Base-by-base conservation (phyloP, 2,797 vertebrate species). In the Aeoliscus strigatus region DNA sequence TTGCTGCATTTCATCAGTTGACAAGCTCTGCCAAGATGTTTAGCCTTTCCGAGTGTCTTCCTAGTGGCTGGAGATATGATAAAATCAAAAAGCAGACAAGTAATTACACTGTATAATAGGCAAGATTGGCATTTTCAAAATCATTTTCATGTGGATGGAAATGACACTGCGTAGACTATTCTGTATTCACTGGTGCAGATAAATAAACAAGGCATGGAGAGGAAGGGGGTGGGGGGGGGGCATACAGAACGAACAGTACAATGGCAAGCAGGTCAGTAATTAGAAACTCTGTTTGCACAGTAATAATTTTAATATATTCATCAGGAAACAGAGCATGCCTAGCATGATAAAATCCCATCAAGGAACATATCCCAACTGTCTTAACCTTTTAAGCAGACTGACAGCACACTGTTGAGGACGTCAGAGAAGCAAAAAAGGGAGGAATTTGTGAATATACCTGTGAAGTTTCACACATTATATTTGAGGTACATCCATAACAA, bases 301-400 rank as follows among this genome's bases (percentile, higher is more conserved):
- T 90, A 90, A 90, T 90, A 89, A 89, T 90, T 90, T 90, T 90
- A 90, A 90, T 90, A 89, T 90, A 90, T 90, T 90, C 89, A 90
- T 90, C 89, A 89, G 88, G 87, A 90, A 90, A 88, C 86, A 87
- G 77, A 60, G 49, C 85, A 74, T 85, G 79, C 83, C 82, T 83
- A 49, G 89, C 87, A 90, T 90, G 86, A 89, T 89, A 90, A 90
- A 89, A 87, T 83, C 75, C 85, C 79, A 86, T 89, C 88, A 90
- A 88, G 86, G 86, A 87, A 87, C 85, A 89, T 81, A 88, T 86
- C 81, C 85, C 76, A 72, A 78, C 78, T 81, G 82, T 76, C 80
- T 82, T 87, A 86, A 89, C 87, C 87, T 88, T 88, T 87, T 83
- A 79, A 80, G 79, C 78, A 87, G 77, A 79, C 83, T 79, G 79